phyloP scores from a whole-genome alignment of 2,888 invertebrate species.

The Diarsia rubi region DNA sequence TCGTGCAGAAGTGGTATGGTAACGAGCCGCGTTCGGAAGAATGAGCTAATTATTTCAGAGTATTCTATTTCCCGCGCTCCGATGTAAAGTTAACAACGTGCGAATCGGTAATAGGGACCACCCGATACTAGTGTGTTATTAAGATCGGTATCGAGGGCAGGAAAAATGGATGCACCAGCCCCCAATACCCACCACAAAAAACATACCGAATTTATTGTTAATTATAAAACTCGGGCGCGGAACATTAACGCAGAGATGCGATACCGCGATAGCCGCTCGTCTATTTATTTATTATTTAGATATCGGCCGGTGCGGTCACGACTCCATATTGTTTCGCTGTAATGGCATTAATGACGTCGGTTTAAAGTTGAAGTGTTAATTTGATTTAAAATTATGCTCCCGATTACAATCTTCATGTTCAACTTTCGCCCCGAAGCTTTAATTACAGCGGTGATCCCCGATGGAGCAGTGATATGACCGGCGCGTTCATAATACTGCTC shows the following conservation, averaged over 20 bases:
- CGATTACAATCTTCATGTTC: conserved; percentile 88
- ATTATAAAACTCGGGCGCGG: conserved; percentile 89
- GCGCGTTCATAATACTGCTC: conserved; percentile 70
- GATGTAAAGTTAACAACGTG: conserved; percentile 55
- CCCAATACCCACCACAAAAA: conserved; percentile 85
- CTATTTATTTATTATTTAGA: conserved; percentile 91
- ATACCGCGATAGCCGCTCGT: conserved; percentile 84
- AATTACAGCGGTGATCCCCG: conserved; percentile 85
- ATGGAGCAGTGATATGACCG: conserved; percentile 81
- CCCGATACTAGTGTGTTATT: conserved; percentile 79
- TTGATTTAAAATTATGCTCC: conserved; percentile 90
- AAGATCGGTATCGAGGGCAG: conserved; percentile 86
- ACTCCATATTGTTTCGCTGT: conserved; percentile 89
- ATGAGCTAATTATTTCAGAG: conserved; percentile 83
- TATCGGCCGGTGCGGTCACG: conserved; percentile 89
- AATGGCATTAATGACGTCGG: conserved; percentile 90
- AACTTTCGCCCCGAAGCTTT: conserved; percentile 88
- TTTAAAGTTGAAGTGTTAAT: conserved; percentile 91
- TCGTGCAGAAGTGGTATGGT: conserved; percentile 52
- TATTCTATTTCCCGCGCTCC: conserved; percentile 67
- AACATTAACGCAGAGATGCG: conserved; percentile 89
- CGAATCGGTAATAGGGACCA: conserved; percentile 75
- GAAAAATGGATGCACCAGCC: conserved; percentile 85
- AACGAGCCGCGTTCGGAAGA: conserved; percentile 73
- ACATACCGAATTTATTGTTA: conserved; percentile 90